phyloP scores from a whole-genome alignment of 1,140 invertebrate species.

The Leptinotarsa undecemlineata region DNA sequence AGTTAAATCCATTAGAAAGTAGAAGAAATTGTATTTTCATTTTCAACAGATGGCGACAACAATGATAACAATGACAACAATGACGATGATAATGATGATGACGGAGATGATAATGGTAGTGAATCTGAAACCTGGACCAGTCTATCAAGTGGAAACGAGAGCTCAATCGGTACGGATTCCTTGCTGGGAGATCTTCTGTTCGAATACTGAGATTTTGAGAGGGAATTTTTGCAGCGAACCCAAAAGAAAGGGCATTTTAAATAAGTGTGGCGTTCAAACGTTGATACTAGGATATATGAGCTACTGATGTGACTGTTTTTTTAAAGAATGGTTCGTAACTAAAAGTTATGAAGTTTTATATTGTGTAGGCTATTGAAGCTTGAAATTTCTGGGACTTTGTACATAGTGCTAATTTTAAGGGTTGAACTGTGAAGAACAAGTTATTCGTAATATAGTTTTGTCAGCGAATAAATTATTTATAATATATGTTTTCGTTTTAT shows the following conservation, averaged over 20 bases:
- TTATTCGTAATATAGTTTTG: neutral
- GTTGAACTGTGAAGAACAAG: conserved; percentile 11
- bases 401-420: conserved; percentile 10
- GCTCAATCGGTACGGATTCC: conserved; percentile 14
- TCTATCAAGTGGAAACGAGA: conserved; percentile 15
- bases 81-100: conserved; percentile 13
- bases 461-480: neutral
- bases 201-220: neutral
- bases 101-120: conserved; percentile 7
- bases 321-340: too few relatives aligned
- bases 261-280: neutral
- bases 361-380: too few relatives aligned
- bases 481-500: conserved; percentile 1
- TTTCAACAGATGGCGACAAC: conserved; percentile 16
- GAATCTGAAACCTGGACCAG: conserved; percentile 24
- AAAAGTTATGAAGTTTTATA: too few relatives aligned
- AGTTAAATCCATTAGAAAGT: too few relatives aligned
- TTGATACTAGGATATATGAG: neutral
- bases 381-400: neutral
- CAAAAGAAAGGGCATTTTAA: neutral
- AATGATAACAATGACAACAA: conserved; percentile 24
- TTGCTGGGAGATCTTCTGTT: conserved; percentile 16
- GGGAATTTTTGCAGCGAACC: neutral
- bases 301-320: too few relatives aligned
- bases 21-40: too few relatives aligned